phyloP scores from a whole-genome alignment of 2,888 invertebrate genomes.

The Toxonevra muliebris region DNA sequence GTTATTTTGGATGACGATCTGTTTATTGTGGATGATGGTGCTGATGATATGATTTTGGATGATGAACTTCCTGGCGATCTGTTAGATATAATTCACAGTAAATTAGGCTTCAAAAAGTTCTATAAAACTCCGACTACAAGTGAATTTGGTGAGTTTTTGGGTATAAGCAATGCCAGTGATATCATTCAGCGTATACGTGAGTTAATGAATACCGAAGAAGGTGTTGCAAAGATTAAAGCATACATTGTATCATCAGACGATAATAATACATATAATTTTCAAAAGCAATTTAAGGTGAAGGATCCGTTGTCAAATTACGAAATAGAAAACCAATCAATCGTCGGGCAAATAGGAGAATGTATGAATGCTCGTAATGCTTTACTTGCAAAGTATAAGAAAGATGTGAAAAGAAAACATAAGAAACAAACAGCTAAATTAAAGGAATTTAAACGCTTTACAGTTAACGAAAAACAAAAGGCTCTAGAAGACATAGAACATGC shows the following conservation, averaged over 20 bases:
- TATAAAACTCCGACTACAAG: slow-evolving; percentile 53
- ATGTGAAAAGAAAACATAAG: too few species aligned
- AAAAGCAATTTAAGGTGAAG: too few species aligned
- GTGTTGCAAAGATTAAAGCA: slow-evolving; percentile 53
- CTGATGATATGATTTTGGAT: neutral
- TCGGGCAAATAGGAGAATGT: too few species aligned
- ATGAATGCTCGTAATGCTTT: too few species aligned
- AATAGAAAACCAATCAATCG: too few species aligned
- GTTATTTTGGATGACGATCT: slow-evolving; percentile 46
- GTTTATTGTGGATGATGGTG: neutral
- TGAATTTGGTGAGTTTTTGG: slow-evolving; percentile 53
- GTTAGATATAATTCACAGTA: slow-evolving; percentile 51
- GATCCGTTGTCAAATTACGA: too few species aligned
- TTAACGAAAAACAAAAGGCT: too few species aligned
- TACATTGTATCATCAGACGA: slow-evolving; percentile 53
- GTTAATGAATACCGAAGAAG: slow-evolving; percentile 51
- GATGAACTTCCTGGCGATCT: slow-evolving; percentile 54
- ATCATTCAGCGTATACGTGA: slow-evolving; percentile 55
- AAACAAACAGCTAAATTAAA: too few species aligned
- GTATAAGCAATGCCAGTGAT: slow-evolving; percentile 49
- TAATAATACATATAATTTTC: slow-evolving; percentile 8
- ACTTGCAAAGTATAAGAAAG: too few species aligned
- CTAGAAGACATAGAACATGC: too few species aligned
- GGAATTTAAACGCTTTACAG: too few species aligned
- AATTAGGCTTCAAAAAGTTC: slow-evolving; percentile 50